Base-by-base conservation (phyloP, 2,113 vertebrate species). In the Oxyruncus cristatus region DNA sequence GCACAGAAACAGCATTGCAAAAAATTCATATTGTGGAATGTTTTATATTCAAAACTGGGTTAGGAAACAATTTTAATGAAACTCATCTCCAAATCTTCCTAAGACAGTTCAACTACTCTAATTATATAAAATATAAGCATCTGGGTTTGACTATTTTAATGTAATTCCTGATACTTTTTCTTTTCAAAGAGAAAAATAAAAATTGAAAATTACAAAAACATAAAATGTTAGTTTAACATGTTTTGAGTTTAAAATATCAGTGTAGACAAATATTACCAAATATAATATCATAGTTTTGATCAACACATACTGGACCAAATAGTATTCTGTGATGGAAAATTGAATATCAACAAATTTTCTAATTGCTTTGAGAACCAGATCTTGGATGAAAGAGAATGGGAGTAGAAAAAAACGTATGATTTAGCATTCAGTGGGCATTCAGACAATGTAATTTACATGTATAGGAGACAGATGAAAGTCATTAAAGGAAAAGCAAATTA, bases 401-500 rank as follows among this genome's bases (percentile, higher is more conserved):
- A 92, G 12, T 15, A 80, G 26, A 10, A 68, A 91, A 74, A 61
- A 79, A 9, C 5, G 44, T 20, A 77, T 14, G 56, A 72, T 88
- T 68, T 95, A 76, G 41, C 35, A 93, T 96, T 93, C 92, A 92
- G 42, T 35, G 76, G 42, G 65, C 5, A 4, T 88, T 93, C 88
- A 95, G 76, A 71, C 49, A 77, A 58, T 63, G 44, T 67, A 80
- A 94, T 92, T 96, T 95, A 83, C 72, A 92, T 77, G 39, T 67
- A 85, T 39, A 70, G 50, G 50, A 93, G 83, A 88, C 67, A 88
- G 90, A 93, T 61, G 37, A 55, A 95, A 95, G 35, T 89, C 77
- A 95, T 89, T 92, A 92, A 91, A 92, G 49, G 42, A 91, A 91
- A 95, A 91, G 56, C 8, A 96, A 92, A 92, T 93, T 94, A 87